Evolutionary conservation across 2,797 vertebrate genomes (phyloP).

Genomic region (Cichlasoma orientale): DNA sequence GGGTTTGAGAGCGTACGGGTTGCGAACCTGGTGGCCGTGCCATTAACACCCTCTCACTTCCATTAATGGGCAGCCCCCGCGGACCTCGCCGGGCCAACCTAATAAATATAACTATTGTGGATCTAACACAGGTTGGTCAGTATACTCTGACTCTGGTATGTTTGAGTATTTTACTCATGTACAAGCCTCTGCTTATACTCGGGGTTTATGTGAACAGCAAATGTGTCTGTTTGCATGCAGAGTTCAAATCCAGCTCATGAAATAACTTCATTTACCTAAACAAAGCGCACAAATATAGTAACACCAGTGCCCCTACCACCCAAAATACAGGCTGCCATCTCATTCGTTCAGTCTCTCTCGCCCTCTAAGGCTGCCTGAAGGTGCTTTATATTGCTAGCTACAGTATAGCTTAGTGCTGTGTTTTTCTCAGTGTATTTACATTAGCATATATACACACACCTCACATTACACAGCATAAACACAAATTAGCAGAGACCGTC

Average conservation of each 20-base stretch:
- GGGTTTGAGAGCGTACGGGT: slow-evolving; percentile 43
- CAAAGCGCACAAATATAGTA: not conserved
- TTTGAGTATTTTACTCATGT: not conserved
- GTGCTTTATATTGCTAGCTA: fast-evolving
- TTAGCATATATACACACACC: not conserved
- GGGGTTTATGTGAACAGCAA: not conserved
- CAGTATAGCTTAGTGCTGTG: not conserved
- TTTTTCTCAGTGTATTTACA: not conserved
- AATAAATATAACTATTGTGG: not conserved
- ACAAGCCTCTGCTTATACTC: not conserved
- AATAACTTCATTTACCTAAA: not conserved
- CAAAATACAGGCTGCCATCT: not conserved
- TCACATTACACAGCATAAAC: slow-evolving; percentile 15
- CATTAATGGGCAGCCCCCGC: slow-evolving; percentile 45
- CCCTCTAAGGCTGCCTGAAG: not conserved
- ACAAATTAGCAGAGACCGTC: slow-evolving; percentile 15
- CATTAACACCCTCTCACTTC: slow-evolving; percentile 59
- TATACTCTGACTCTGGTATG: not conserved
- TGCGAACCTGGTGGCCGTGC: slow-evolving; percentile 52
- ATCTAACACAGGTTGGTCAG: not conserved
- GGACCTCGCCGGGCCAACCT: not conserved
- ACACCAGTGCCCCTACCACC: not conserved
- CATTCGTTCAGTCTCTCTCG: not conserved
- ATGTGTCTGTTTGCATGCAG: not conserved
- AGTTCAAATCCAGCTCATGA: fast-evolving